Base-by-base conservation (phyloP, 2,797 vertebrate species). In the Melanotaenia nigrans region DNA sequence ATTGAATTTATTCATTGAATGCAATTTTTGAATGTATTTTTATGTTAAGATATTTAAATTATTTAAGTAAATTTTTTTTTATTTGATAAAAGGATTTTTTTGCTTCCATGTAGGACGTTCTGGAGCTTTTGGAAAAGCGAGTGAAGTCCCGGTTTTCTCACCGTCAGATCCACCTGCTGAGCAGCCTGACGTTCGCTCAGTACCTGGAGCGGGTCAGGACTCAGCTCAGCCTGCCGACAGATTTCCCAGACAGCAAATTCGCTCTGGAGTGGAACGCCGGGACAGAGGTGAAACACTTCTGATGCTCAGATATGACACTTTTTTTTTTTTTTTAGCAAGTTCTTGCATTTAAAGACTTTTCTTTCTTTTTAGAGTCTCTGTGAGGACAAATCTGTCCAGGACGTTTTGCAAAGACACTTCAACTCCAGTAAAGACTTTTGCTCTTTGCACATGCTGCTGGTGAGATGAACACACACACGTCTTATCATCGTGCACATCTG, bases 111-210 rank as follows among this genome's bases (percentile, higher is more conserved):
- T 81, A 98, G 97, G 97, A 98, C 81, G 94, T 97, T 60, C 81
- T 99, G 92, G 98, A 99, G 94, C 95, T 99, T 66, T 78, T 99
- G 89, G 98, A 99, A 90, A 99, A 99, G 89, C 94, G 98, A 65
- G 98, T 99, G 2, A 99, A 99, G 86, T 99, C 98, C 1, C 92
- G 98, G 57, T 99, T 99, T 86, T 99, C 98, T 55, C 98, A 99
- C 88, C 90, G 97, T 59, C 98, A 98, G 94, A 98, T 99, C 79
- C 95, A 97, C 81, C 78, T 99, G 85, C 84, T 95, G 74, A 96
- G 94, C 89, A 89, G 91, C 49, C 91, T 94, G 83, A 93, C 85
- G 32, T 97, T 98, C 79, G 33, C 79, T 32, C 93, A 96, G 71
- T 99, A 97, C 82, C 24, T 94, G 22, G 91, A 91, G 61, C 93